Conservation (phyloP, 2,113 vertebrate genomes). For the Echinops telfairi region DNA sequence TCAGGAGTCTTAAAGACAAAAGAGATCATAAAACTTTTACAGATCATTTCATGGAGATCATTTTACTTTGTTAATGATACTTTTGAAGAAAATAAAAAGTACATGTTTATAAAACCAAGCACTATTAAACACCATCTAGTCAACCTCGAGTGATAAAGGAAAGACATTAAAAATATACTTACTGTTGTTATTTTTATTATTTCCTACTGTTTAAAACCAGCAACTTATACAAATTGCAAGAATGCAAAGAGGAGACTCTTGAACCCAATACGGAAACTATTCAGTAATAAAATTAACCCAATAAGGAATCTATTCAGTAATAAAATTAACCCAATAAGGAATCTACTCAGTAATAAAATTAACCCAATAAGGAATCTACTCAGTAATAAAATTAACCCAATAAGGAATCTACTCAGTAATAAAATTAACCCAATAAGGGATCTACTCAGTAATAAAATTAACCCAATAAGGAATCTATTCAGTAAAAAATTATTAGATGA, state of each 20-base stretch:
- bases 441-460: constrained; percentile 61
- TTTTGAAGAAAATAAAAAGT: constrained; percentile 5
- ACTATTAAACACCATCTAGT: not conserved
- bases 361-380: constrained; percentile 48
- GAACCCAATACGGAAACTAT: constrained; percentile 43
- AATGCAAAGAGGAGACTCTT: constrained; percentile 27
- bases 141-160: not conserved
- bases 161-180: not conserved
- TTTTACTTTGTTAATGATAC: not conserved
- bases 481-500: constrained; percentile 62
- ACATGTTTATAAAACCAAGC: not conserved
- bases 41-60: constrained; percentile 23
- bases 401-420: constrained; percentile 66
- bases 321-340: constrained; percentile 20
- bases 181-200: not conserved
- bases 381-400: constrained; percentile 42
- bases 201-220: not conserved
- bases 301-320: constrained; percentile 65
- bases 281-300: constrained; percentile 52
- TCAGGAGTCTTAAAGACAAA: not conserved
- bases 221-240: constrained; percentile 28
- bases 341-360: constrained; percentile 63
- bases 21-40: not conserved
- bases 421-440: constrained; percentile 28
- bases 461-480: constrained; percentile 52